A percentile compares a stretch with the other conserved stretches of the same genome.
Evolutionary conservation across 2,888 invertebrate genomes (phyloP).

Genomic region (Globia sparganii): DNA sequence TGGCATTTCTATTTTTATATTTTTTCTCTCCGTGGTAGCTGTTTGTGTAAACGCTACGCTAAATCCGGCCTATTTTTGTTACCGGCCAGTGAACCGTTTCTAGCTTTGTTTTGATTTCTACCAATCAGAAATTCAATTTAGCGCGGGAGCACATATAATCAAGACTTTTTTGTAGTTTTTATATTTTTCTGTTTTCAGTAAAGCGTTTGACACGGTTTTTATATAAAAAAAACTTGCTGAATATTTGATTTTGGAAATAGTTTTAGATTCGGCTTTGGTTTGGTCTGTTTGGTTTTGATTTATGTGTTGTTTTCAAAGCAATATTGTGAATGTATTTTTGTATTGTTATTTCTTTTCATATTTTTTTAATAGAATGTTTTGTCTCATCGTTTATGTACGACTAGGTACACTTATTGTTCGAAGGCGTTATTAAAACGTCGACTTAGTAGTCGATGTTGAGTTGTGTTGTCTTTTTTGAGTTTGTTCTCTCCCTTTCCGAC

Average conservation of each 20-base stretch:
- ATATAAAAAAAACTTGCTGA: slow-evolving; percentile 45
- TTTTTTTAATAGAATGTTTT: slow-evolving; percentile 1
- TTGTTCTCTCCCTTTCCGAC: not conserved
- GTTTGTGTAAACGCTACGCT: slow-evolving; percentile 75
- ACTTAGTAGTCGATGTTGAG: too few species aligned
- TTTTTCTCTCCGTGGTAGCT: slow-evolving; percentile 65
- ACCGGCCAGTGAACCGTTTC: slow-evolving; percentile 76
- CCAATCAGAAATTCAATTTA: slow-evolving; percentile 72
- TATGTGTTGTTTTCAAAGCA: slow-evolving; percentile 3
- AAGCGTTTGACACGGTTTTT: slow-evolving; percentile 51
- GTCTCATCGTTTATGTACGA: not conserved
- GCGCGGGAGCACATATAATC: slow-evolving; percentile 59
- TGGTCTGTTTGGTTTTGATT: slow-evolving; percentile 22
- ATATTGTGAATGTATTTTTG: not conserved
- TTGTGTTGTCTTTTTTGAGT: slow-evolving; percentile 4
- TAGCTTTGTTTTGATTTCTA: slow-evolving; percentile 69
- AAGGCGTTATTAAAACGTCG: not conserved
- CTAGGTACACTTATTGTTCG: too few species aligned
- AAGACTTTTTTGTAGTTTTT: slow-evolving; percentile 56
- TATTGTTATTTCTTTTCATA: not conserved
- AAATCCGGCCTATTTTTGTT: slow-evolving; percentile 79
- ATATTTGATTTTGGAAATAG: slow-evolving; percentile 42
- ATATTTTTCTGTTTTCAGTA: slow-evolving; percentile 38
- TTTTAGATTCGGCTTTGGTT: slow-evolving; percentile 28
- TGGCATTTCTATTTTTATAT: slow-evolving; percentile 66